Percentiles rank a stretch among this genome's conserved stretches.
phyloP scores from a whole-genome alignment of 2,888 invertebrate species.

The Blera fallax region DNA sequence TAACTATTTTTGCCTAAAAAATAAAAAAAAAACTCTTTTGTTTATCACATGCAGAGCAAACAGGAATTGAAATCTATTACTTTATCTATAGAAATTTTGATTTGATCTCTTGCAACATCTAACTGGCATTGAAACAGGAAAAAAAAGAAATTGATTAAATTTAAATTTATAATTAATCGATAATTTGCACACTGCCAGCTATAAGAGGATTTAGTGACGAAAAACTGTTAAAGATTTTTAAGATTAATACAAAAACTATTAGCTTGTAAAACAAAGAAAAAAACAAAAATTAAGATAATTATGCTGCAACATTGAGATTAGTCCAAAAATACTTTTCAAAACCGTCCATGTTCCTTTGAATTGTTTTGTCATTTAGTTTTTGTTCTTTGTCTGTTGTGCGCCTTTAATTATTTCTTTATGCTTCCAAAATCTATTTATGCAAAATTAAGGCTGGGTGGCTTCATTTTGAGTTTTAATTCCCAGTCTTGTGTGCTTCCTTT shows the following conservation, averaged over 20 bases:
- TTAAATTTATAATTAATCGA: constrained; percentile 40
- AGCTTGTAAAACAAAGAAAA: constrained; percentile 42
- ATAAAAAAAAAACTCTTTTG: not conserved
- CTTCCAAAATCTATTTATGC: not conserved
- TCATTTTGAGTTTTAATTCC: not conserved
- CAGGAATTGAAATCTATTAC: constrained; percentile 25
- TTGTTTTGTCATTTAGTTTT: not conserved
- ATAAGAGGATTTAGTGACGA: constrained; percentile 52
- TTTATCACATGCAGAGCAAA: not conserved
- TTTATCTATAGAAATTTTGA: not conserved
- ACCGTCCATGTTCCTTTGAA: constrained; percentile 56
- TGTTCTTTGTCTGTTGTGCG: not conserved
- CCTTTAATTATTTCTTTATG: not conserved
- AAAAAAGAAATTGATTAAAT: not conserved
- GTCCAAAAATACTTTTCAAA: constrained; percentile 59
- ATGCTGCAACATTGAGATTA: constrained; percentile 43
- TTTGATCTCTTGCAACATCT: not conserved
- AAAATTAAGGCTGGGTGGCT: not conserved
- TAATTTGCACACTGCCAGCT: constrained; percentile 72
- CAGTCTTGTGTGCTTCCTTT: too few relatives aligned
- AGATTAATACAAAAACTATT: constrained; percentile 41
- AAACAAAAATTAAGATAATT: constrained; percentile 18
- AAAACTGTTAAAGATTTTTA: constrained; percentile 27
- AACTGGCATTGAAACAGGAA: constrained; percentile 26
- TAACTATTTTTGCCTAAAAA: not conserved